Percentiles rank a stretch among this genome's conserved stretches.
These are phyloP conservation scores for Altica lythri DNA, from an alignment of 2,888 invertebrate species.

Conservation along the genomic window DNA sequence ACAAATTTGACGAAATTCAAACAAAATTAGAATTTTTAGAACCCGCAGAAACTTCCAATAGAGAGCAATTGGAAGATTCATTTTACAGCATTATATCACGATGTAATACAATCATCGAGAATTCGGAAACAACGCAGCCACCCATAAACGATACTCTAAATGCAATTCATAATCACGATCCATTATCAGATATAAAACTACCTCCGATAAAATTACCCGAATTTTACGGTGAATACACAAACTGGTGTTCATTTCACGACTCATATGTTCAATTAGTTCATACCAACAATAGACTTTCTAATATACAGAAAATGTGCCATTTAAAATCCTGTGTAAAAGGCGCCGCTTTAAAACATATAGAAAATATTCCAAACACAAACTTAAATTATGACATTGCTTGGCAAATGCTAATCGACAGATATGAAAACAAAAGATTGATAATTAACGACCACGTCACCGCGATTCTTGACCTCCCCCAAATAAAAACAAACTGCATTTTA, in stretches of 20 bases:
- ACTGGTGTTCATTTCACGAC: not conserved
- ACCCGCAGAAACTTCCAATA: not conserved
- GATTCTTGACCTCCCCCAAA: not conserved
- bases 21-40: constrained; percentile 1
- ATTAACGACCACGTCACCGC: constrained; percentile 3
- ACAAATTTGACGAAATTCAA: constrained; percentile 1
- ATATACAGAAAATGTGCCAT: constrained; percentile 1
- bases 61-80: not conserved
- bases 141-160: not conserved
- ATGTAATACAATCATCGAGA: not conserved
- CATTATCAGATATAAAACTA: not conserved
- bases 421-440: not conserved
- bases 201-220: not conserved
- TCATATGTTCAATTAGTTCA: constrained; percentile 5
- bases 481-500: not conserved
- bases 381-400: constrained; percentile 4
- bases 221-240: constrained; percentile 3
- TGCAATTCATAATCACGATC: not conserved
- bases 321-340: constrained; percentile 1
- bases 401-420: not conserved
- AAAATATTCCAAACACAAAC: not conserved
- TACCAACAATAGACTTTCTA: not conserved
- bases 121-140: not conserved
- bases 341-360: constrained; percentile 1
- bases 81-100: not conserved